Base-by-base conservation (phyloP, 2,888 invertebrate species). In the Noctua pronuba region DNA sequence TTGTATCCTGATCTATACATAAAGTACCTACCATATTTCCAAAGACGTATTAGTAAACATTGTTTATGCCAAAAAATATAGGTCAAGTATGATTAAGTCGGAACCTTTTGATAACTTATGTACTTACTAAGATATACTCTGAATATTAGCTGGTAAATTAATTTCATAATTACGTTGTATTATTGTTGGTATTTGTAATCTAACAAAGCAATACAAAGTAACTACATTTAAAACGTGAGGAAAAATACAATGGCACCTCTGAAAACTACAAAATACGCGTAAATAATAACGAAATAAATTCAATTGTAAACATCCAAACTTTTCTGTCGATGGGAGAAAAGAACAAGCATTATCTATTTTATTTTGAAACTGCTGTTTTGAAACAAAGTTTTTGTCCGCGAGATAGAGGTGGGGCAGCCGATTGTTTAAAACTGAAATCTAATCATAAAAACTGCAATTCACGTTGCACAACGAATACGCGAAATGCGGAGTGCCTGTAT, bases 311-410 rank as follows among this genome's bases (percentile, higher is more conserved):
- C 62, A 69, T 72, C 49, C 62, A 73, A 77, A 86, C 65, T 84
- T 86, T 80, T 66, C 62, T 71, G 58, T 74, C 77, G 65, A 74
- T 71, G 70, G 68, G 69, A 79, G 77, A 77, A 85, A 88, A 84
- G 79, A 79, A 80, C 68, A 74, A 75, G 55, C 77, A 79, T 79
- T 82, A 81, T 72, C 82, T 75, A 85, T 87, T 88, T 84, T 77
- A 81, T 79, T 88, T 80, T 68, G 81, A 84, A 89, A 89, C 82
- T 79, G 77, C 74, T 80, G 80, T 84, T 88, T 80, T 62, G 79
- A 82, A 89, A 88, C 82, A 84, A 88, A 88, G 74, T 88, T 88
- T 83, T 72, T 75, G 76, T 82, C 76, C 60, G 52, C 67, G 75
- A 64, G 69, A 65, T 62, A 73, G 58, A 73, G 72, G 75, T 76